Conservation (phyloP, 2,888 invertebrate genomes). For the Labia minor region DNA sequence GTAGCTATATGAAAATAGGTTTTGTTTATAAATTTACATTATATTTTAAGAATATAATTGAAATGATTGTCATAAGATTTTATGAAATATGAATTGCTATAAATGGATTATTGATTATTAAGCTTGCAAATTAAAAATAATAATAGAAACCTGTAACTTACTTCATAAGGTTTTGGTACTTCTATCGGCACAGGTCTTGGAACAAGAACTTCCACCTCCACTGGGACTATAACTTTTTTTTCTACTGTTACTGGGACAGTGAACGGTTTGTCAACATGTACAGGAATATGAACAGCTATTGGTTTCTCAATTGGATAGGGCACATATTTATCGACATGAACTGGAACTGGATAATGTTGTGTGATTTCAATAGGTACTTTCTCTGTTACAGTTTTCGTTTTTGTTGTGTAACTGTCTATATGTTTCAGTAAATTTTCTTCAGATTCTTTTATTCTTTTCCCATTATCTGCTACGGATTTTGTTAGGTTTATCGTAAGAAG, state of each 20-base stretch:
- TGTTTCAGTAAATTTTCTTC: no score
- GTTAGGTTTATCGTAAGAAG: no score
- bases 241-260: neutral
- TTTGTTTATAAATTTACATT: no score
- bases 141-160: no score
- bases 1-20: no score
- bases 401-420: neutral
- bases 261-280: neutral
- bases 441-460: no score
- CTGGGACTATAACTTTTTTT: neutral
- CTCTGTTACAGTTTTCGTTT: neutral
- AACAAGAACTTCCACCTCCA: neutral
- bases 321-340: constrained; percentile 3
- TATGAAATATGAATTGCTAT: no score
- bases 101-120: no score
- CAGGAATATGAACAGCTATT: neutral
- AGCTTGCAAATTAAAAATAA: no score
- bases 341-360: neutral
- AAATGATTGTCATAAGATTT: no score
- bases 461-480: no score
- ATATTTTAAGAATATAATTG: no score
- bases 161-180: neutral
- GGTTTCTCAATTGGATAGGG: neutral
- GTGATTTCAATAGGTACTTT: neutral
- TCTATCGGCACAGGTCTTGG: neutral